phyloP scores from a whole-genome alignment of 2,888 invertebrate genomes.

The Geotrupes spiniger region DNA sequence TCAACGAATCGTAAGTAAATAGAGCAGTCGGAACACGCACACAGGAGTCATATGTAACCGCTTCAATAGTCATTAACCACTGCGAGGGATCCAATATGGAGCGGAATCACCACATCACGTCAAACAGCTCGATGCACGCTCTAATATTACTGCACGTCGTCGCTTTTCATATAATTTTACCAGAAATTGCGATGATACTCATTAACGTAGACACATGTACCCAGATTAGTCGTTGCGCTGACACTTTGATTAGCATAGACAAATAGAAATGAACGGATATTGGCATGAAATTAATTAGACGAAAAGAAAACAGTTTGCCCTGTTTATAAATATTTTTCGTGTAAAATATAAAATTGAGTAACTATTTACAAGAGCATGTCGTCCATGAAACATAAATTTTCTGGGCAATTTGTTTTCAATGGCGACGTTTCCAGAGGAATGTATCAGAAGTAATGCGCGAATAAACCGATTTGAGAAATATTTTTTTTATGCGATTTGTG shows the following conservation, averaged over 20 bases:
- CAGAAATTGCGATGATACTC: not conserved
- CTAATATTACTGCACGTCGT: slow-evolving; percentile 4
- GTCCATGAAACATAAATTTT: slow-evolving; percentile 8
- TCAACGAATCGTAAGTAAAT: slow-evolving; percentile 21
- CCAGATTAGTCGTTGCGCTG: not conserved
- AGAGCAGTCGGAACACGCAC: slow-evolving; percentile 22
- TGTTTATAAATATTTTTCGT: not conserved
- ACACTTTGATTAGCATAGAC: not conserved
- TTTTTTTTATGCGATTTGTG: slow-evolving; percentile 40
- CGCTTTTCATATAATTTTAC: slow-evolving; percentile 1
- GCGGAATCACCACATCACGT: slow-evolving; percentile 33
- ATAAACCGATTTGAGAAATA: slow-evolving; percentile 36
- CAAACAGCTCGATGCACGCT: slow-evolving; percentile 28
- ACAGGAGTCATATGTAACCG: slow-evolving; percentile 30
- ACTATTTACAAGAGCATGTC: too few species aligned
- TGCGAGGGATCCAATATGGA: slow-evolving; percentile 30
- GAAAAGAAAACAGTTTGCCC: too few species aligned
- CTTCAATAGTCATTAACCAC: slow-evolving; percentile 31
- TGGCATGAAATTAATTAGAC: too few species aligned
- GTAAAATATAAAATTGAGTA: too few species aligned
- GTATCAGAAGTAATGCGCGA: slow-evolving; percentile 24
- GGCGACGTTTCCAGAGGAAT: slow-evolving; percentile 18
- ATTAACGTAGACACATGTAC: not conserved
- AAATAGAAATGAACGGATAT: too few species aligned
- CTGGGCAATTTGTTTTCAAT: slow-evolving; percentile 24